A percentile compares a stretch with the other conserved stretches of the same genome.
These are phyloP conservation scores for Cryptotis parvus DNA, from an alignment of 2,113 vertebrate genomes.

Conservation along the genomic window DNA sequence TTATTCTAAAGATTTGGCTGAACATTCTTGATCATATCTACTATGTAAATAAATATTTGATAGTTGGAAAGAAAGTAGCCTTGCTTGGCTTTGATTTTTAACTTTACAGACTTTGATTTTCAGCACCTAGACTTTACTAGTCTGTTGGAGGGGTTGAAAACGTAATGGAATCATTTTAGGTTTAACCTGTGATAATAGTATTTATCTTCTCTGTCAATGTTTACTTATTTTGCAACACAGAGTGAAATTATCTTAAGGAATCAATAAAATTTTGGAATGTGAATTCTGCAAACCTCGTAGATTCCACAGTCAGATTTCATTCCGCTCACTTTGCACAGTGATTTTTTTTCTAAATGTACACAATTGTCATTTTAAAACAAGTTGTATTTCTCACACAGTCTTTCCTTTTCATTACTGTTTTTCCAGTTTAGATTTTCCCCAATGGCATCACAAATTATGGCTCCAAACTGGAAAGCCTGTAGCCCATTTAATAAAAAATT, in stretches of 20 bases:
- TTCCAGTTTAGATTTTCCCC: neutral
- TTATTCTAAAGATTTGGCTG: conserved; percentile 72
- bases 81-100: conserved; percentile 42
- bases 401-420: neutral
- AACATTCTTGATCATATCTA: conserved; percentile 49
- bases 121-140: neutral
- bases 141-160: neutral
- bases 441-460: neutral
- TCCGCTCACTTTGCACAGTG: neutral
- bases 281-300: neutral
- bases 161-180: neutral
- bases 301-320: neutral
- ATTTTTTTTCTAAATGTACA: neutral
- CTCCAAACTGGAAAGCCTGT: neutral
- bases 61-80: conserved; percentile 12
- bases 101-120: conserved; percentile 39
- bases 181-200: neutral
- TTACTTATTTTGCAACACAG: neutral
- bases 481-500: neutral
- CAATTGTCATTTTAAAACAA: neutral
- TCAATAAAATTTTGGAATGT: neutral
- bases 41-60: conserved; percentile 69
- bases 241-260: conserved; percentile 15
- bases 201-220: neutral
- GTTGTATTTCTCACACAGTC: neutral